A percentile compares a stretch with the other conserved stretches of the same genome.
phyloP scores from a whole-genome alignment of 2,888 invertebrate genomes.

The Aphrophora alni region DNA sequence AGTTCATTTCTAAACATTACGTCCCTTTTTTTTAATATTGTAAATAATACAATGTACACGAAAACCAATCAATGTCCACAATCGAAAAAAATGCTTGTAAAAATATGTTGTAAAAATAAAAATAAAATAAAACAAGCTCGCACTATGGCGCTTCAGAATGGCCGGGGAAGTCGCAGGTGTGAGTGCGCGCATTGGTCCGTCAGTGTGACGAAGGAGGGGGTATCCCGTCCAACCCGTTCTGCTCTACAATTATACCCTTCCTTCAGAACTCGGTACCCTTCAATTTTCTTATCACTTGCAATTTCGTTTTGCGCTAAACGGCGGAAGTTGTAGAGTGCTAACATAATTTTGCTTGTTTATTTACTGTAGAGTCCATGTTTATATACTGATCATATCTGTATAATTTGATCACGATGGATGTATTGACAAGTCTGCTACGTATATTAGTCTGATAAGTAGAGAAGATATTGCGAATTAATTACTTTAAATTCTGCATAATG shows the following conservation, averaged over 20 bases:
- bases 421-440: too few species aligned
- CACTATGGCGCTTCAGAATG: neutral
- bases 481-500: too few species aligned
- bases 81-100: neutral
- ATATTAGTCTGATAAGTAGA: too few species aligned
- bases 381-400: too few species aligned
- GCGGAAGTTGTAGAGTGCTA: neutral
- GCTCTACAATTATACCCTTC: neutral
- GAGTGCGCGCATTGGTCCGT: neutral
- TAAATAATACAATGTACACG: too few species aligned
- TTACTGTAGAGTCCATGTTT: too few species aligned
- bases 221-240: neutral
- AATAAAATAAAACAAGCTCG: neutral
- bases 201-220: neutral
- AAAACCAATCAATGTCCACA: too few species aligned
- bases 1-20: too few species aligned
- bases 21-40: too few species aligned
- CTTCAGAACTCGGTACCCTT: neutral
- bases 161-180: neutral
- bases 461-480: too few species aligned
- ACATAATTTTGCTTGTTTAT: neutral
- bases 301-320: neutral
- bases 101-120: neutral
- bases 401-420: too few species aligned
- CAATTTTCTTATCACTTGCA: conserved; percentile 2